A percentile compares a stretch with the other conserved stretches of the same genome.
These are phyloP conservation scores for Euthynnus affinis DNA, from an alignment of 2,797 vertebrate species.

Conservation along the genomic window DNA sequence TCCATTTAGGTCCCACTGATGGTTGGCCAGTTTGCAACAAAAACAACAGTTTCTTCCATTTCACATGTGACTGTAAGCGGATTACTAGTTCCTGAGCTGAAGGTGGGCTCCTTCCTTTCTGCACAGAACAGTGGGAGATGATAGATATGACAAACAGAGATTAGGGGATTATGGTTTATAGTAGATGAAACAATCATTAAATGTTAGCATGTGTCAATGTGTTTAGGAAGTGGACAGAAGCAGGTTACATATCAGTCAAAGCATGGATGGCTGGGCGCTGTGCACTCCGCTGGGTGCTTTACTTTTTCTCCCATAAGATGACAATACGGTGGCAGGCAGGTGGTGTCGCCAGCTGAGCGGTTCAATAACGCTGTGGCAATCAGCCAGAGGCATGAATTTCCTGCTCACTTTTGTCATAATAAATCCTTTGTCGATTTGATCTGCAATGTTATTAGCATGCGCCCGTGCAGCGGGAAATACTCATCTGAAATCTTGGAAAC, in stretches of 20 bases:
- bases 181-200: slow-evolving; percentile 75
- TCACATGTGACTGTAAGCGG: slow-evolving; percentile 68
- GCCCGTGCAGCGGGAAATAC: slow-evolving; percentile 13
- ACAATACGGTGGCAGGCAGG: slow-evolving; percentile 13
- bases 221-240: slow-evolving; percentile 54
- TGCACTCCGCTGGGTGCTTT: slow-evolving; percentile 12
- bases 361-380: slow-evolving; percentile 27
- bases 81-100: slow-evolving; percentile 68
- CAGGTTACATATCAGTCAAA: slow-evolving; percentile 31
- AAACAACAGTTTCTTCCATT: slow-evolving; percentile 69
- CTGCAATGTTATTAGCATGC: slow-evolving; percentile 23
- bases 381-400: slow-evolving; percentile 19
- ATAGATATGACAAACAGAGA: slow-evolving; percentile 68
- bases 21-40: slow-evolving; percentile 52
- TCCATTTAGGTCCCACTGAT: slow-evolving; percentile 57
- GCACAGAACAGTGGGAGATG: slow-evolving; percentile 65
- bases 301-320: slow-evolving; percentile 23
- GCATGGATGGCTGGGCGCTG: slow-evolving; percentile 9
- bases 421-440: slow-evolving; percentile 28
- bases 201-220: slow-evolving; percentile 59
- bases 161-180: slow-evolving; percentile 72
- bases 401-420: slow-evolving; percentile 30
- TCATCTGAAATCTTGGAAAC: slow-evolving; percentile 14
- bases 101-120: slow-evolving; percentile 60
- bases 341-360: slow-evolving; percentile 19